Conservation (phyloP, 2,888 invertebrate species). For the Leistus spinibarbis region DNA sequence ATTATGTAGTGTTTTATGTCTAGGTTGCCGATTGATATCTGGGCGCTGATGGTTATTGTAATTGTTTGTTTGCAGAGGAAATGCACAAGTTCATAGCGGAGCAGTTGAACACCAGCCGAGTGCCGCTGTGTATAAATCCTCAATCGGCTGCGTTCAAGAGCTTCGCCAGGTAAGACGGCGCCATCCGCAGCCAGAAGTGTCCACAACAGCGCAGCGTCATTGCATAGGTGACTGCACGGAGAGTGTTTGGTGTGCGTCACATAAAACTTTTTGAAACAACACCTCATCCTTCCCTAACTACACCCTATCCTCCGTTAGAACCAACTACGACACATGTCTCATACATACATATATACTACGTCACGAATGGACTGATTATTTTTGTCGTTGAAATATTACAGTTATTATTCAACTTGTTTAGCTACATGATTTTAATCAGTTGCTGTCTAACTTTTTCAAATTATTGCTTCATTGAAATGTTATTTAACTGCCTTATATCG, state of each 20-base stretch:
- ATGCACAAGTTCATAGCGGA: slow-evolving; percentile 99
- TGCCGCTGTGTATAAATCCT: slow-evolving; percentile 99
- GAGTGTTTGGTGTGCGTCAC: slow-evolving; percentile 54
- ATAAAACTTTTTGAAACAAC: not conserved
- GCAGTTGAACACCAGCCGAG: slow-evolving; percentile 92
- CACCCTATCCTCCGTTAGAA: slow-evolving; percentile 13
- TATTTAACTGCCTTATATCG: too few species aligned
- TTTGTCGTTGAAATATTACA: not conserved
- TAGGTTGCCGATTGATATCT: not conserved
- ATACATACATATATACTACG: not conserved
- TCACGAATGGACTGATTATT: not conserved
- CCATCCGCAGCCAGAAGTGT: slow-evolving; percentile 48
- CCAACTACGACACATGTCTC: not conserved
- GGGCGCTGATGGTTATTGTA: slow-evolving; percentile 40
- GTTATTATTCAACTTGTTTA: not conserved
- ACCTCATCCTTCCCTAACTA: slow-evolving; percentile 2
- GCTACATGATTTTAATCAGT: not conserved
- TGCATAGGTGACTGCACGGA: slow-evolving; percentile 58
- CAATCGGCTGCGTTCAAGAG: slow-evolving; percentile 99
- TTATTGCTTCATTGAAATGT: too few species aligned
- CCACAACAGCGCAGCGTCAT: slow-evolving; percentile 59
- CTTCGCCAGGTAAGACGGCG: slow-evolving; percentile 94
- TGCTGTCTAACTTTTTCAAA: too few species aligned
- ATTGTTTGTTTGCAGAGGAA: slow-evolving; percentile 77
- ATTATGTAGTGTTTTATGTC: too few species aligned